phyloP scores from a whole-genome alignment of 2,113 vertebrate genomes.

The Orthonyx spaldingii region DNA sequence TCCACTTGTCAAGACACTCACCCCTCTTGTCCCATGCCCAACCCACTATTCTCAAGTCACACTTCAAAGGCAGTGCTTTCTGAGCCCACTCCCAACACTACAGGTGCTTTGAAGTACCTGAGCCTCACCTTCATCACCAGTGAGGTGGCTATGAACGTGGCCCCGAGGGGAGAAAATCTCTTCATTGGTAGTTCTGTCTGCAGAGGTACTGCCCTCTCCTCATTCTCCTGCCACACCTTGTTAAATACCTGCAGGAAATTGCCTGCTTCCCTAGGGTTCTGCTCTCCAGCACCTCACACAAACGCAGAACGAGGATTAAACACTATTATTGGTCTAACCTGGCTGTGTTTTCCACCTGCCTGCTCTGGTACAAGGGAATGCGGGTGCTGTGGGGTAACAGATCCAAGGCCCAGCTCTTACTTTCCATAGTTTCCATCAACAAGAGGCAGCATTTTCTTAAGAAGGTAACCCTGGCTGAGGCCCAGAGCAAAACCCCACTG shows the following conservation, averaged over 20 bases:
- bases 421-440: neutral
- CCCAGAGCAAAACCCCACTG: neutral
- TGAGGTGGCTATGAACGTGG: neutral
- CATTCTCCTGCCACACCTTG: neutral
- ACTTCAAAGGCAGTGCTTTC: neutral
- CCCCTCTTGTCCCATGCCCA: neutral
- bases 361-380: neutral
- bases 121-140: neutral
- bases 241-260: conserved; percentile 31
- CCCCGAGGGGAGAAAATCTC: neutral
- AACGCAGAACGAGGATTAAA: rapidly evolving
- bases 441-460: neutral
- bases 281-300: neutral
- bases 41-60: neutral
- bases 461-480: neutral
- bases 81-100: neutral
- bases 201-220: neutral
- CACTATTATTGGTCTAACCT: neutral
- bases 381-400: neutral
- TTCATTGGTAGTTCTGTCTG: neutral
- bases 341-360: neutral
- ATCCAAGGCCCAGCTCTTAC: neutral
- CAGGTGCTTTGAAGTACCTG: neutral
- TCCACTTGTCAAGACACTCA: neutral
- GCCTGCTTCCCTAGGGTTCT: neutral